Percentiles rank a stretch among this genome's conserved stretches.
phyloP scores from a whole-genome alignment of 2,888 invertebrate genomes.

The Elysia crispata region DNA sequence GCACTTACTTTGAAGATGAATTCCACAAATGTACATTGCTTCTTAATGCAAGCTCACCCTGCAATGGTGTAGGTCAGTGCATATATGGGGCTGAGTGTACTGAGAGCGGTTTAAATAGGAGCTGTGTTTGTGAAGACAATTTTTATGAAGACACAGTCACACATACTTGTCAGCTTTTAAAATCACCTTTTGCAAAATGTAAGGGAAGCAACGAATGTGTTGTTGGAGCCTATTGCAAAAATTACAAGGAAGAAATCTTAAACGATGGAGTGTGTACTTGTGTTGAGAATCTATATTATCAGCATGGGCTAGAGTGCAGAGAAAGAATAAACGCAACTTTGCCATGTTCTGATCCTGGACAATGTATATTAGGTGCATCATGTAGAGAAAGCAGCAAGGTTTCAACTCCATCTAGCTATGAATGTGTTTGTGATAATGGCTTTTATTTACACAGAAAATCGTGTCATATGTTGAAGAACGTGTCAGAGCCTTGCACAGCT shows the following conservation, averaged over 20 bases:
- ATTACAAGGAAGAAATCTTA: neutral
- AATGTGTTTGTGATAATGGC: constrained; percentile 43
- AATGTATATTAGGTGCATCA: constrained; percentile 29
- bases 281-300: constrained; percentile 15
- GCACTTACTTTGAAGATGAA: constrained; percentile 39
- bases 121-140: constrained; percentile 44
- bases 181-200: constrained; percentile 4
- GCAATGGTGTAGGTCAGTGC: constrained; percentile 42
- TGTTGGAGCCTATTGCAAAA: constrained; percentile 14
- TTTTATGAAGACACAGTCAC: constrained; percentile 35
- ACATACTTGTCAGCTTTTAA: constrained; percentile 16
- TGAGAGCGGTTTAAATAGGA: constrained; percentile 5
- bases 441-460: constrained; percentile 38
- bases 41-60: constrained; percentile 41
- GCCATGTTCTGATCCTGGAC: constrained; percentile 29
- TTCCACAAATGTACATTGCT: constrained; percentile 16
- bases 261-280: neutral
- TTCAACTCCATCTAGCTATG: neutral
- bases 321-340: constrained; percentile 36
- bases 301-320: constrained; percentile 28
- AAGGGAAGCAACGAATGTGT: constrained; percentile 25
- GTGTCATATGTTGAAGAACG: constrained; percentile 44
- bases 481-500: constrained; percentile 39
- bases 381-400: neutral
- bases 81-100: constrained; percentile 40